These are phyloP conservation scores for Melanostoma scalare DNA, from an alignment of 2,888 invertebrate species.

Conservation along the genomic window DNA sequence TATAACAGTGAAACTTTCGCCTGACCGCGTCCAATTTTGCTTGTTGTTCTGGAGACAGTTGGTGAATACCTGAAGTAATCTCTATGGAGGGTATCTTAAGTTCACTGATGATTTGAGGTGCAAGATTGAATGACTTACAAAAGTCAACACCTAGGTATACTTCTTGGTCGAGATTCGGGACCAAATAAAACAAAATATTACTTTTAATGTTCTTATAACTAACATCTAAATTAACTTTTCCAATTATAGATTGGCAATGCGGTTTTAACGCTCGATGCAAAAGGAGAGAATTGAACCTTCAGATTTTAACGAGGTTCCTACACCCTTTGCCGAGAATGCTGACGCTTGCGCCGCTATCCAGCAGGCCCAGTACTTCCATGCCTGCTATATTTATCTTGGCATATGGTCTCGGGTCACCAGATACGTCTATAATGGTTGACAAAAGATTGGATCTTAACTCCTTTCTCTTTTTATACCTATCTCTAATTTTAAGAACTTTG, in stretches of 20 bases:
- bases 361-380: not conserved
- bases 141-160: conserved; percentile 1
- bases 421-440: not conserved
- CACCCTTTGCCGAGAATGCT: conserved; percentile 1
- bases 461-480: too few relatives aligned
- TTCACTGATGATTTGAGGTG: not conserved
- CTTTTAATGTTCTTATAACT: too few relatives aligned
- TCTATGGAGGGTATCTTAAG: not conserved
- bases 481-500: too few relatives aligned
- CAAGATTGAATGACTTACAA: not conserved
- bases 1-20: not conserved
- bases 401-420: not conserved
- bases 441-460: not conserved
- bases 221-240: too few relatives aligned
- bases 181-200: too few relatives aligned
- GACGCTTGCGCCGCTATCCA: conserved; percentile 6
- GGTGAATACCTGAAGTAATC: not conserved
- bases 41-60: conserved; percentile 3
- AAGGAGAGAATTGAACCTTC: not conserved
- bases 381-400: not conserved
- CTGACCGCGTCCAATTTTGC: not conserved
- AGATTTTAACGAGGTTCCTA: not conserved
- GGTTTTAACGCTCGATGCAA: not conserved
- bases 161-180: too few relatives aligned
- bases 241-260: too few relatives aligned